Evolutionary conservation across 92 coral and sea anemone species (phyloP).

Genomic region (Actinernus sp.): DNA sequence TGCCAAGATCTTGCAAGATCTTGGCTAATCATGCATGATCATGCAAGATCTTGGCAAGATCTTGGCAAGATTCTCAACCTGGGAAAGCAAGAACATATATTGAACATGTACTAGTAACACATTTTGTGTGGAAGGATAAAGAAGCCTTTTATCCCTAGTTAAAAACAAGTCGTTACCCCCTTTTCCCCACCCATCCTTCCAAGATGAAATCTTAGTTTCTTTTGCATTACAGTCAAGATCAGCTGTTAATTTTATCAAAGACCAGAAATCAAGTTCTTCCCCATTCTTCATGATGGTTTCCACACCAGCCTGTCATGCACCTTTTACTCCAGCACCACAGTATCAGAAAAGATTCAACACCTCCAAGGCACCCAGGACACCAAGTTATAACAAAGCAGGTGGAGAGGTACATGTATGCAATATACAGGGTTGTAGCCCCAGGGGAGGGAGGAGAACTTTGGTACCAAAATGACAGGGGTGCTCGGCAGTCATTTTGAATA

Average conservation of each 20-base stretch:
- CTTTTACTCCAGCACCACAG: conserved; percentile 90
- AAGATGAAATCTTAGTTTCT: background rate
- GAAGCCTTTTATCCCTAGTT: too few relatives aligned
- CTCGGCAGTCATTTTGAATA: too few relatives aligned
- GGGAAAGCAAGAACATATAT: background rate
- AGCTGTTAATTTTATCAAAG: conserved; percentile 58
- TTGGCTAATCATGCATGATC: too few relatives aligned
- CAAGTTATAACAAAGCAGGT: background rate
- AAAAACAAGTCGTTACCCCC: background rate
- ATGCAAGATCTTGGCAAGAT: too few relatives aligned
- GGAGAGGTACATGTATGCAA: too few relatives aligned
- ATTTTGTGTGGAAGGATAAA: too few relatives aligned
- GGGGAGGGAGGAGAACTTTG: too few relatives aligned
- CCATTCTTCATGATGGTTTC: conserved; percentile 88
- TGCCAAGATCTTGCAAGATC: too few relatives aligned
- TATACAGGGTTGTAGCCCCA: too few relatives aligned
- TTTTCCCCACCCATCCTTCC: background rate
- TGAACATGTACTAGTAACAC: background rate
- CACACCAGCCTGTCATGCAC: conserved; percentile 86
- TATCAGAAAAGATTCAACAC: conserved; percentile 48
- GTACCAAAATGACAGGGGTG: too few relatives aligned
- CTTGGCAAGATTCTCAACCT: too few relatives aligned
- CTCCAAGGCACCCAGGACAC: background rate
- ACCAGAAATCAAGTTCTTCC: conserved; percentile 42
- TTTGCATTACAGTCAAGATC: conserved; percentile 41